Evolutionary conservation across 2,888 invertebrate genomes (phyloP).

Genomic region (Sceliomorpha sp.): DNA sequence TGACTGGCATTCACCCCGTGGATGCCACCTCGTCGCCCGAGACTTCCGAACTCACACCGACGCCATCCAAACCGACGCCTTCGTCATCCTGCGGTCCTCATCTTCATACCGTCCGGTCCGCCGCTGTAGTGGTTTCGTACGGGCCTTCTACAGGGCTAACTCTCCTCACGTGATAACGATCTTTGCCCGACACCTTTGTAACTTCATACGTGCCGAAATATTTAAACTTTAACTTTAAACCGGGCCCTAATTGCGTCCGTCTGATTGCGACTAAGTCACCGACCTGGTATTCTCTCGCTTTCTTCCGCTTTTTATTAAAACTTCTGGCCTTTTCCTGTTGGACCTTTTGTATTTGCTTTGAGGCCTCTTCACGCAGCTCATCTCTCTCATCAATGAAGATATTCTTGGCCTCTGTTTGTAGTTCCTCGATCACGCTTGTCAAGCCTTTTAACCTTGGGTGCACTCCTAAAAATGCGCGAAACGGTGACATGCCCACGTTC

Average conservation of each 20-base stretch:
- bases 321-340: background rate
- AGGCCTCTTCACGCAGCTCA: background rate
- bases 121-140: background rate
- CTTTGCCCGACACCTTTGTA: background rate
- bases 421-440: background rate
- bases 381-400: background rate
- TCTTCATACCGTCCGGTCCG: constrained; percentile 6
- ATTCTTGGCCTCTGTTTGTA: background rate
- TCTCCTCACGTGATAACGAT: constrained; percentile 1
- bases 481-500: constrained; percentile 23
- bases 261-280: background rate
- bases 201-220: constrained; percentile 8
- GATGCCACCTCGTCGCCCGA: background rate
- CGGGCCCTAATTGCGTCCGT: background rate
- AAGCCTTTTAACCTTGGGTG: background rate
- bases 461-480: constrained; percentile 1
- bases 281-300: background rate
- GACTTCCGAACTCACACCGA: background rate
- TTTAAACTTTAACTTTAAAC: constrained; percentile 4
- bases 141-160: constrained; percentile 7
- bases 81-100: background rate
- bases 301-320: background rate
- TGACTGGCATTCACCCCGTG: constrained; percentile 6
- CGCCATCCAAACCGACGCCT: background rate
- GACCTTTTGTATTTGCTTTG: background rate